Evolutionary conservation across 2,888 invertebrate genomes (phyloP).

Genomic region (Craniophora ligustri): DNA sequence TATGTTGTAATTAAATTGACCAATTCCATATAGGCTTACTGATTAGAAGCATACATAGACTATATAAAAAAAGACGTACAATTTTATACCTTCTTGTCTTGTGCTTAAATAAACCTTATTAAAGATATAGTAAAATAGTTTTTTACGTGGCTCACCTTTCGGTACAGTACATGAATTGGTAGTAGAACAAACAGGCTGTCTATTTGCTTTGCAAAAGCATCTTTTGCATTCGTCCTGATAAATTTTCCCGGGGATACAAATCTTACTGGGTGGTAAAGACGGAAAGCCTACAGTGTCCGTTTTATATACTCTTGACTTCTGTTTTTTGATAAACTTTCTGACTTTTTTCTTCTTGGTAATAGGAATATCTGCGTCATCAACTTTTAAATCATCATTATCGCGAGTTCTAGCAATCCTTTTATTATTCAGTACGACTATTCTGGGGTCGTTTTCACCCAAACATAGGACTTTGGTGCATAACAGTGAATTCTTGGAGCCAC

Average conservation of each 20-base stretch:
- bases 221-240: constrained; percentile 64
- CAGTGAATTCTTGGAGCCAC: constrained; percentile 57
- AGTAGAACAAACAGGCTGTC: constrained; percentile 18
- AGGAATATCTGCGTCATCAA: background rate
- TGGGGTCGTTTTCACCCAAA: constrained; percentile 8
- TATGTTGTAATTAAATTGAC: no score
- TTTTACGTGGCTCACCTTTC: constrained; percentile 4
- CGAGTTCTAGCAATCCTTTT: background rate
- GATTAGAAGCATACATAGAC: no score
- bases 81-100: no score
- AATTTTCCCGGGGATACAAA: constrained; percentile 69
- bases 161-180: constrained; percentile 16
- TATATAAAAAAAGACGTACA: no score
- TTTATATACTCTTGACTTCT: background rate
- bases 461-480: constrained; percentile 81
- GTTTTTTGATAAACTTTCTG: constrained; percentile 1
- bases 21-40: no score
- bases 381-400: background rate
- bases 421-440: background rate
- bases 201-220: constrained; percentile 67
- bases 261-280: constrained; percentile 31
- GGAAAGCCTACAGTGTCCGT: background rate
- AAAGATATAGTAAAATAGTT: background rate
- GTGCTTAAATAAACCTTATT: no score
- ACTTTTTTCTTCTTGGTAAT: constrained; percentile 6